Evolutionary conservation across 2,797 vertebrate species (phyloP), one percentile per base, ranked within the genome.

Genomic region (Clarias fuscus): DNA sequence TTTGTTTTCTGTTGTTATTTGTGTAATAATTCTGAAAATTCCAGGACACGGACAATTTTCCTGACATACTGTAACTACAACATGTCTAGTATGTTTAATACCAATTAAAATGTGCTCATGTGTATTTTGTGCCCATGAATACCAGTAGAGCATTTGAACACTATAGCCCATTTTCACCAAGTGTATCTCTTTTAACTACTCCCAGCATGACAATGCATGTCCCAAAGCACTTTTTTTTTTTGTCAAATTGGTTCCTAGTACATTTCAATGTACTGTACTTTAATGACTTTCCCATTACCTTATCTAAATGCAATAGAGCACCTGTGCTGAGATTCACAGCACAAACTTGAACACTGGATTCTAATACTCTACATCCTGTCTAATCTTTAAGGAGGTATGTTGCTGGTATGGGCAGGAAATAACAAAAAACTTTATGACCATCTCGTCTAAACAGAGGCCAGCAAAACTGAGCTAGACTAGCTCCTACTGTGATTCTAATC

Each of bases 401-500:
- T 56, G 53, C 53, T 56, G 43, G 13, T 48, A 65, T 65, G 5
- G 64, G 77, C 33, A 80, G 77, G 77, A 61, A 70, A 77, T 22
- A 65, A 77, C 73, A 53, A 68, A 13, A 78, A 70, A 33, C 22
- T 30, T 72, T 64, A 75, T 70, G 65, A 79, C 22, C 43, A 30
- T 40, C 72, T 72, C 43, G 76, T 83, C 75, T 84, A 62, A 67
- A 68, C 64, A 73, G 82, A 81, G 27, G 73, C 67, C 83, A 83
- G 27, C 67, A 61, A 67, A 84, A 65, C 37, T 27, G 37, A 48
- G 61, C 77, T 78, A 33, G 85, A 22, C 64, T 37, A 22, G 20
- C 77, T 71, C 88, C 86, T 82, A 76, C 84, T 75, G 81, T 72
- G 88, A 84, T 86, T 89, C 87, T 85, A 88, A 89, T 89, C 88